Evolutionary conservation across 2,888 invertebrate genomes (phyloP), one percentile per base, ranked within the genome.

Genomic region (Oscheius sp.): DNA sequence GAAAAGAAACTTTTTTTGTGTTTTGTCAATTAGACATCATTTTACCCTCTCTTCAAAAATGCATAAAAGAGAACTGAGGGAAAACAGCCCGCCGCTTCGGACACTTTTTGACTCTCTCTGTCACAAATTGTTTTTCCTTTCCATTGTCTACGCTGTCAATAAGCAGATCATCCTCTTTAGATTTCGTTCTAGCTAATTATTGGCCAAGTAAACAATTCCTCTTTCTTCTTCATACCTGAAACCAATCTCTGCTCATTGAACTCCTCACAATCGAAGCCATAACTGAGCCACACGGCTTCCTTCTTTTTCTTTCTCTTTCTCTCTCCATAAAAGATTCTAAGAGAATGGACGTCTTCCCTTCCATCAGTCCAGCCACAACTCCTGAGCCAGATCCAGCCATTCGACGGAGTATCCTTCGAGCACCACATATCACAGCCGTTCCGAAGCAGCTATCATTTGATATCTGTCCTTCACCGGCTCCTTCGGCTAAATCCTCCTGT

Each of bases 381-480:
- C 45, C 61, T 15, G 66, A 66, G 48, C 42, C 61, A 66, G 63
- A 64, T 46, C 55, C 65, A 53, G 72, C 66, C 50, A 65, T 65
- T 23, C 72, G 70, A 3, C 5, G 61, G 48, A 46, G 72, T 39
- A 48, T 55, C 70, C 33, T 77, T 1, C 45, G 77, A 39, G 74
- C 74, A 3, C 74, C 70, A 3, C 68, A 73, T 15, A 52, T 75
- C 27, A 68, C 64, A 29, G 46, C 69, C 48, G 65, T 69, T 2
- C 74, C 75, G 6, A 78, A 75, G 33, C 75, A 78, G 52, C 67
- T 74, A 20, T 78, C 78, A 25, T 78, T 78, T 63, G 78, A 78
- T 64, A 74, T 78, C 10, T 58, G 68, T n/a, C 69, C 74, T 3
- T 55, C 73, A 29, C 78, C 70, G 37, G 71, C 46, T 66, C 74